Base-by-base conservation (phyloP, 1,140 invertebrate species). In the Bombus vancouverensis region DNA sequence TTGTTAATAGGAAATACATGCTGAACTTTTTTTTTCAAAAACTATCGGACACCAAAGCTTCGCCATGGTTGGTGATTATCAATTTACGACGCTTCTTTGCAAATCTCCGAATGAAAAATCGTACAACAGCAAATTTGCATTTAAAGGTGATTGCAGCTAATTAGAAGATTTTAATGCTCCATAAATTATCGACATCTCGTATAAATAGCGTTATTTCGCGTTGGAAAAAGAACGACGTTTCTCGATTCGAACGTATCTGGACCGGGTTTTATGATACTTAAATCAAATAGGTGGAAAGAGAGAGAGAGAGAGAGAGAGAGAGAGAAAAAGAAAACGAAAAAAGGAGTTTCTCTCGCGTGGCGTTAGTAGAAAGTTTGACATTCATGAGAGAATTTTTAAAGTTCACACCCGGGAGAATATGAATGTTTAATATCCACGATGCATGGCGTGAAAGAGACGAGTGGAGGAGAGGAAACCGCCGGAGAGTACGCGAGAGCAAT, bases 371-470 rank as follows among this genome's bases (percentile, higher is more conserved):
- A 89, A 89, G 82, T 89, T 89, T 73, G 87, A 89, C 88, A 81
- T 88, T 89, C 77, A 85, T 81, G 88, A 84, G 82, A 73, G 82
- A 88, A 89, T 89, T 89, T 47, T 88, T 88, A 85, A 89, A 89
- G 87, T 89, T 89, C 78, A 89, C 82, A 82, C 88, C 82, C 39
- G 77, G 73, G 77, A 89, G 88, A 85, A 88, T 89, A 89, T 89
- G 87, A 89, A 89, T 89, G 87, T 89, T 88, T 89, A 89, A 89
- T 89, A 77, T 57, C 82, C 22, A 65, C 72, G 66, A n/a, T 65
- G 39, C 28, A 53, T 53, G 47, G 47, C 47, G 44, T 28, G 81
- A 37, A 88, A 79, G 18, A 53, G 68, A 79, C 8, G 32, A 32
- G 18, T 72, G 37, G 39, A 57, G 44, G 68, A 59, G 34, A 25